Base-by-base conservation (phyloP, 2,113 vertebrate genomes). In the Notarius lentiginosus region DNA sequence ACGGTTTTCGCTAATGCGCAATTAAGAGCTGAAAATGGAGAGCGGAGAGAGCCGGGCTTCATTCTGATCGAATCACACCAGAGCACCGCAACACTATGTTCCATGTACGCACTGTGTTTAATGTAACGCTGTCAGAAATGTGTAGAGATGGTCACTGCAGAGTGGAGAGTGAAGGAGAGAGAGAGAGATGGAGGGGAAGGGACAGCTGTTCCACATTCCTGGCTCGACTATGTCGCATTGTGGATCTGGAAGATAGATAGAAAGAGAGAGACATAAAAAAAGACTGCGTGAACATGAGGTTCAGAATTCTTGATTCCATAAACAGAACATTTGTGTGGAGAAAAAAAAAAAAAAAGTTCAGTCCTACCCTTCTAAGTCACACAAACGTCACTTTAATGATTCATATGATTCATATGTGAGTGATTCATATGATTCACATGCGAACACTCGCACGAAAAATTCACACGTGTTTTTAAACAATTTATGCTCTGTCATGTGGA, bases 131-230 rank as follows among this genome's bases (percentile, higher is more conserved):
- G 81, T 86, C 81, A 49, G 79, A 77, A 79, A 79, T 80, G 63
- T 63, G 87, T 79, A 81, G 87, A 66, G 87, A 86, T 18, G 80
- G 85, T 90, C 86, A 80, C 75, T 22, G 83, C 76, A 27, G 65
- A 84, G 53, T 70, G 51, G 61, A 75, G 79, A 30, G 55, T 41
- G 84, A 55, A 10, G 11, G 63, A 76, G 85, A 87, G 63, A 88
- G 55, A 83, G 56, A 90, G 87, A 83, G 84, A 81, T 87, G 30
- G 18, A 55, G 93, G 90, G 41, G 87, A 84, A 89, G 90, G 90
- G 90, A 92, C 93, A 94, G 93, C 94, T 95, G 93, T 92, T 94
- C 91, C 89, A 87, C 92, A 94, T 95, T 95, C 94, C 93, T 87
- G 86, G 92, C 92, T 92, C 87, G 75, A 92, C 92, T 91, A 92